Base-by-base conservation (phyloP, 2,113 vertebrate genomes). In the Hippoglossus stenolepis region DNA sequence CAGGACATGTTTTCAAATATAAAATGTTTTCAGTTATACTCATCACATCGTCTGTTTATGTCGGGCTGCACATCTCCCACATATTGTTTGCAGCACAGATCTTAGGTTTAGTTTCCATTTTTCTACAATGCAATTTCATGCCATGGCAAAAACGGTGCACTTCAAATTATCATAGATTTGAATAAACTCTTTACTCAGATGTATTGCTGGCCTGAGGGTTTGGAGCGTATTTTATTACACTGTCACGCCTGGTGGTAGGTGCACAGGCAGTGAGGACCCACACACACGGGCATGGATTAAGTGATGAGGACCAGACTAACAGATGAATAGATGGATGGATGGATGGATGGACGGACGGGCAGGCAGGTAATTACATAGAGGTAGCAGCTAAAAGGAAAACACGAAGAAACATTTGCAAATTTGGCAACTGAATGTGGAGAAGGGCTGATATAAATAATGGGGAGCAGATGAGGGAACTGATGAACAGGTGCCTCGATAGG, bases 151-250 rank as follows among this genome's bases (percentile, higher is more conserved):
- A 38, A 51, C 4, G 5, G 14, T 51, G 17, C 3, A 71, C 18
- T 26, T 4, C 23, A 31, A 31, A 28, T 59, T n/a, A 60, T 28
- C 28, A 60, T 60, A 60, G 58, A 60, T 60, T 60, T 60, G 58
- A 60, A 60, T 28, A 60, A 60, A 31, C 5, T 20, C 58, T 8
- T 43, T 43, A 31, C 58, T 60, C 58, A 18, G 14, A 51, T 51
- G 5, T 18, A 51, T 51, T 51, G 47, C 17, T 17, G 47, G 47
- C 14, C 43, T 17, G 26, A 31, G 45, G 45, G 7, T 62, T 72
- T 72, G 58, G 58, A 38, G 18, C 38, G 14, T 14, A 54, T 54
- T 60, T 8, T 60, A 31, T 9, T 18, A 31, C 24, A 60, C 58
- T 23, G 31, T 18, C 40, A 43, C 40, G 40, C 40, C 12, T 43